These are phyloP conservation scores for Caenorhabditis auriculariae DNA, from an alignment of 2,888 invertebrate genomes.

Conservation along the genomic window DNA sequence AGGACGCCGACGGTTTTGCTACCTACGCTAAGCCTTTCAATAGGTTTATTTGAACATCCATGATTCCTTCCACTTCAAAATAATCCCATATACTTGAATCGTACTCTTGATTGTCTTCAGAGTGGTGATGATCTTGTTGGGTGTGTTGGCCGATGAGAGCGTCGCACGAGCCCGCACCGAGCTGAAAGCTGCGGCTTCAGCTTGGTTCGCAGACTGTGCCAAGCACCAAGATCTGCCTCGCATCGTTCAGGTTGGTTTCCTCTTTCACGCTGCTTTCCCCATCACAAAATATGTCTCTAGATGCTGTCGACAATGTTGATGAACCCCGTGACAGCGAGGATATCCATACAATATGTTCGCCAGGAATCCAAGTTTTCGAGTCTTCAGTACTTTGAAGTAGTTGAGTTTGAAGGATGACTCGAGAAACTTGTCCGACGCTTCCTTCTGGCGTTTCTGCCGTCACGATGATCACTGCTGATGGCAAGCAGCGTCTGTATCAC, in stretches of 20 bases:
- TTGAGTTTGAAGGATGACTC: conserved; percentile 31
- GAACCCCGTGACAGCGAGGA: conserved; percentile 78
- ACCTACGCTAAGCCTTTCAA: conserved; percentile 50
- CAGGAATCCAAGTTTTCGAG: conserved; percentile 22
- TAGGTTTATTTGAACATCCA: conserved; percentile 12
- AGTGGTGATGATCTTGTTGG: conserved; percentile 58
- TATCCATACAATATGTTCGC: conserved; percentile 72
- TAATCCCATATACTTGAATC: background rate
- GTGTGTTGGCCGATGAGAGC: conserved; percentile 58
- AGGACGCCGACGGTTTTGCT: conserved; percentile 23
- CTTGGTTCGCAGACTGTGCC: conserved; percentile 76
- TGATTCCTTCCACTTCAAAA: background rate
- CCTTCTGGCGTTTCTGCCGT: conserved; percentile 49
- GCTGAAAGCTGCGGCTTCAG: conserved; percentile 70
- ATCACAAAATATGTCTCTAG: conserved; percentile 17
- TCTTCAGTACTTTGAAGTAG: background rate
- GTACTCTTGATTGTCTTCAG: conserved; percentile 13
- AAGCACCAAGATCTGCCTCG: conserved; percentile 78
- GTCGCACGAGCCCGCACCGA: conserved; percentile 42
- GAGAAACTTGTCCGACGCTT: conserved; percentile 35
- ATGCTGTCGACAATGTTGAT: conserved; percentile 72
- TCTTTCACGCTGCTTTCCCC: background rate
- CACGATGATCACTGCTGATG: conserved; percentile 48
- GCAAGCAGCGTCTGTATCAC: conserved; percentile 57
- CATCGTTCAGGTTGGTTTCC: conserved; percentile 71